Evolutionary conservation across 2,888 invertebrate genomes (phyloP).

Genomic region (Phragmatobia fuliginosa): DNA sequence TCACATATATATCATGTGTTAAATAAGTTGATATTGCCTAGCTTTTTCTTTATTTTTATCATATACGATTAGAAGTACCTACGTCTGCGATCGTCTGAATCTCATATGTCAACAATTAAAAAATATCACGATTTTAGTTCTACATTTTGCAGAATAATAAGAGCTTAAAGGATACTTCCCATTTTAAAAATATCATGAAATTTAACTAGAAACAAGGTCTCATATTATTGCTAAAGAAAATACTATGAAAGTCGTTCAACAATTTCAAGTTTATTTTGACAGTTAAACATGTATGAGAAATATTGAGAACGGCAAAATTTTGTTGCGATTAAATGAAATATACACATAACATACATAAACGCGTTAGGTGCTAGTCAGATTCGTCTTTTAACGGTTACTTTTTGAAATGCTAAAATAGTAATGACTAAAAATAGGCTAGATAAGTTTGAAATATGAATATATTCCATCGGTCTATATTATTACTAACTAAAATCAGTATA

Average conservation of each 20-base stretch:
- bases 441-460: too few species aligned
- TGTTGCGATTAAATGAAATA: not conserved
- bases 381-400: too few species aligned
- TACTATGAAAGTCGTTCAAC: not conserved
- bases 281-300: not conserved
- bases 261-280: not conserved
- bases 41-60: not conserved
- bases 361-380: not conserved
- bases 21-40: not conserved
- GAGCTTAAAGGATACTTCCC: too few species aligned
- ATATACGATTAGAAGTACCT: not conserved
- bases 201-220: too few species aligned
- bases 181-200: too few species aligned
- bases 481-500: conserved; percentile 16
- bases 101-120: not conserved
- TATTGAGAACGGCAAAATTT: too few species aligned
- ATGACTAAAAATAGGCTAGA: not conserved
- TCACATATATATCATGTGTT: not conserved
- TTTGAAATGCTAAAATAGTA: not conserved
- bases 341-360: not conserved
- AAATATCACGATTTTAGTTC: not conserved
- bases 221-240: too few species aligned
- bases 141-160: not conserved
- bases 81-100: not conserved
- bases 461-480: too few species aligned